Evolutionary conservation across 1,140 invertebrate species (phyloP).

Genomic region (Orchestia grillus): DNA sequence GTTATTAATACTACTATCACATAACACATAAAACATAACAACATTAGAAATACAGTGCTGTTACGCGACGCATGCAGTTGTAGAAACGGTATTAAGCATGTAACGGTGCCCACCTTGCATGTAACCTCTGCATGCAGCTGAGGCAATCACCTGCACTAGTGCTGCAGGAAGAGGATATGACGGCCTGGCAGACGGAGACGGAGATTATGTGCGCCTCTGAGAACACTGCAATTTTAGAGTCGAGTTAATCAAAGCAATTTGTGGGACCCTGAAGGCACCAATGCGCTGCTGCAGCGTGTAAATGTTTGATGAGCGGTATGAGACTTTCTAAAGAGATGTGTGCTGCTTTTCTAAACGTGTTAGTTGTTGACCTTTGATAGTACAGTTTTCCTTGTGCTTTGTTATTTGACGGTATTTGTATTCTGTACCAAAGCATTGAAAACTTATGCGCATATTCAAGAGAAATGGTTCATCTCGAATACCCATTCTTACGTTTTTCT

Average conservation of each 20-base stretch:
- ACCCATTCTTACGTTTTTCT: not conserved
- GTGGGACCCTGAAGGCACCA: not conserved
- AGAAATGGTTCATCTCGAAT: not conserved
- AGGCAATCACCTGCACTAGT: not conserved
- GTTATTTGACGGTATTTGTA: not conserved
- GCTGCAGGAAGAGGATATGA: not conserved
- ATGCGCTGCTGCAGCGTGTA: not conserved
- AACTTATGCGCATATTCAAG: not conserved
- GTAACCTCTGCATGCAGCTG: not conserved
- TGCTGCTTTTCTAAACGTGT: too few relatives aligned
- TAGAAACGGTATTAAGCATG: too few relatives aligned
- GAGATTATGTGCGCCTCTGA: not conserved
- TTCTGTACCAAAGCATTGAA: too few relatives aligned
- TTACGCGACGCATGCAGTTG: too few relatives aligned
- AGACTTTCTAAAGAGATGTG: not conserved
- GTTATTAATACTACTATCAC: too few relatives aligned
- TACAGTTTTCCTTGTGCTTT: too few relatives aligned
- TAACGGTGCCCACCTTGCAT: too few relatives aligned
- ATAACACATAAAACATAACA: too few relatives aligned
- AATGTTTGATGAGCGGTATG: not conserved
- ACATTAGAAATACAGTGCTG: too few relatives aligned
- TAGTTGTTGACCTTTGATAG: too few relatives aligned
- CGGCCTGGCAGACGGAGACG: not conserved
- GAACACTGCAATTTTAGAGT: not conserved
- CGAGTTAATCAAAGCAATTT: not conserved